Evolutionary conservation across 2,888 invertebrate genomes (phyloP).

Genomic region (Acholoe squamosa): DNA sequence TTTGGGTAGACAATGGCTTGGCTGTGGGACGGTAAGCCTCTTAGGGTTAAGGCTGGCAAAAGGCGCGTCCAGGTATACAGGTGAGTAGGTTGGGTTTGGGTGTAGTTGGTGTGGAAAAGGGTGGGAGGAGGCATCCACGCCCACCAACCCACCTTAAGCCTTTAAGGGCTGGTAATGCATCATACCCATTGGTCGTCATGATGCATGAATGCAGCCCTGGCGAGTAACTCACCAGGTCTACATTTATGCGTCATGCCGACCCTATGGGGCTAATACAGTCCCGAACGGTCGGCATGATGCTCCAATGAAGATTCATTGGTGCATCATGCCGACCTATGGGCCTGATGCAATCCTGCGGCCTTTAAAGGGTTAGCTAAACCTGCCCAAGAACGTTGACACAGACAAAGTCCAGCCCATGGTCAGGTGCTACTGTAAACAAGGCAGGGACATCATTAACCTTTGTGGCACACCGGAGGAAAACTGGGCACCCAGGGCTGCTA

Average conservation of each 20-base stretch:
- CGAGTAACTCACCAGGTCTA: too few species aligned
- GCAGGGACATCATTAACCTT: conserved; percentile 31
- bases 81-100: background rate
- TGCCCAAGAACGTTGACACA: background rate
- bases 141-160: background rate
- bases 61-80: conserved; percentile 8
- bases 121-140: background rate
- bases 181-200: too few species aligned
- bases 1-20: conserved; percentile 47
- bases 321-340: too few species aligned
- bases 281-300: too few species aligned
- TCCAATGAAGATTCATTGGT: too few species aligned
- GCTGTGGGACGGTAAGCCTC: conserved; percentile 40
- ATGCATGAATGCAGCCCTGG: too few species aligned
- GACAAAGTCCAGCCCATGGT: conserved; percentile 29
- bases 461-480: background rate
- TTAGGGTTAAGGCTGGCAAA: conserved; percentile 53
- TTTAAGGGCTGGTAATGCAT: too few species aligned
- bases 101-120: background rate
- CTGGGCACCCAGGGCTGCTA: background rate
- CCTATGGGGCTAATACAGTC: too few species aligned
- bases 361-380: background rate
- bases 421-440: conserved; percentile 24
- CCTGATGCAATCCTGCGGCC: background rate
- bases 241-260: too few species aligned